Evolutionary conservation across 2,888 invertebrate genomes (phyloP).

Genomic region (Agriotes lineatus): DNA sequence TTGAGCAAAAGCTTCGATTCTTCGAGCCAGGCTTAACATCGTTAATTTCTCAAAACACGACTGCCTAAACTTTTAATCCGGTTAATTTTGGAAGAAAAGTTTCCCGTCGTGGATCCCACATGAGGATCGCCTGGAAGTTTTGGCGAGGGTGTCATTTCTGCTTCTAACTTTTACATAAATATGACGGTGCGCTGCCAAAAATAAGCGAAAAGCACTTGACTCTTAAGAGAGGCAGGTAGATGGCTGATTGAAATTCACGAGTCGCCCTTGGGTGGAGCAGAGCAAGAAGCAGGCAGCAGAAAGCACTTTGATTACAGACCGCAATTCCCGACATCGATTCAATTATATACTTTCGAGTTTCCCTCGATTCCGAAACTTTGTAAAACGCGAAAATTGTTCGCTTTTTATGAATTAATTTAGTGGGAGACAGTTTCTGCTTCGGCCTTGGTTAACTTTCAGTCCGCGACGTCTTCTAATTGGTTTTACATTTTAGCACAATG

Average conservation of each 20-base stretch:
- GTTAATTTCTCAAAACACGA: too few species aligned
- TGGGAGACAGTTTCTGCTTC: constrained; percentile 40
- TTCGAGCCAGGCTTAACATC: too few species aligned
- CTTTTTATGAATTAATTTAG: constrained; percentile 49
- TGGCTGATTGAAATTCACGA: constrained; percentile 53
- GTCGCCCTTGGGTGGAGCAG: constrained; percentile 46
- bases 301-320: constrained; percentile 56
- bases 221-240: constrained; percentile 15
- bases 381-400: constrained; percentile 52
- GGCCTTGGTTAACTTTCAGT: constrained; percentile 40
- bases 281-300: constrained; percentile 50
- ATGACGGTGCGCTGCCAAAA: neutral
- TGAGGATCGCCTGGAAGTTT: too few species aligned
- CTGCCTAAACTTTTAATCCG: too few species aligned
- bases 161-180: neutral
- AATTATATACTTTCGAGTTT: constrained; percentile 55
- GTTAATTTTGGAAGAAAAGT: too few species aligned
- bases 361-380: constrained; percentile 52
- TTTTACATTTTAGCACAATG: constrained; percentile 40
- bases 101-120: too few species aligned
- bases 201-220: neutral
- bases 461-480: constrained; percentile 39
- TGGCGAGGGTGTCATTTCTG: too few species aligned
- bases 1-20: too few species aligned
- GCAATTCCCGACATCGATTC: constrained; percentile 56